Base-by-base conservation (phyloP, 2,888 invertebrate genomes). In the Sinotaia quadrata region DNA sequence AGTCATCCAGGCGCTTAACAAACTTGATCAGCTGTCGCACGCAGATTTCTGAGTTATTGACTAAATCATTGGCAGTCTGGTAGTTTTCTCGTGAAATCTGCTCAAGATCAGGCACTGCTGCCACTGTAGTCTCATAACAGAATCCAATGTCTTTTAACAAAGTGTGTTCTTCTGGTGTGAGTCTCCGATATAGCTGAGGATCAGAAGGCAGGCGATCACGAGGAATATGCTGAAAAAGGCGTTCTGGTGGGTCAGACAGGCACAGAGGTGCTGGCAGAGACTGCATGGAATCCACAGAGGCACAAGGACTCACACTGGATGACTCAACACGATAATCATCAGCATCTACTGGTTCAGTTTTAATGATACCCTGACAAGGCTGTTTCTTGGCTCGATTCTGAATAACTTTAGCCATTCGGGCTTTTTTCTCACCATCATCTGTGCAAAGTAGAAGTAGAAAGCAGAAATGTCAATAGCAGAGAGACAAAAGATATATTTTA, bases 381-480 rank as follows among this genome's bases (percentile, higher is more conserved):
- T 56, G 33, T 57, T 70, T 73, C 58, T 83, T 84, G 65, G 76
- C 93, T 65, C 95, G 91, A 85, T 96, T 96, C 80, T 93, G 93
- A 84, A 94, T 93, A 69, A 96, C 95, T 88, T 97, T 97, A 68
- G 93, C 92, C 72, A 95, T 91, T 84, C 97, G 95, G n/a, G 81
- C 80, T 69, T 84, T 85, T 72, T 87, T 82, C 84, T 97, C 97
- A 80, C 95, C 94, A 65, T 98, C 97, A 0, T 86, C 87, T 87
- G 69, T 18, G 74, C 36, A 18, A 67, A 56, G 27, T 44, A 67
- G 27, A 2, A 36, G 7, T 2, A 37, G 31, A 10, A 27, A n/a
- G n/a, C n/a, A n/a, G n/a, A n/a, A n/a, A n/a, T n/a, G n/a, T n/a
- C n/a, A n/a, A n/a, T n/a, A n/a, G n/a, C n/a, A n/a, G n/a, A n/a